phyloP scores from a whole-genome alignment of 2,797 vertebrate genomes.

The Pipistrellus kuhlii region DNA sequence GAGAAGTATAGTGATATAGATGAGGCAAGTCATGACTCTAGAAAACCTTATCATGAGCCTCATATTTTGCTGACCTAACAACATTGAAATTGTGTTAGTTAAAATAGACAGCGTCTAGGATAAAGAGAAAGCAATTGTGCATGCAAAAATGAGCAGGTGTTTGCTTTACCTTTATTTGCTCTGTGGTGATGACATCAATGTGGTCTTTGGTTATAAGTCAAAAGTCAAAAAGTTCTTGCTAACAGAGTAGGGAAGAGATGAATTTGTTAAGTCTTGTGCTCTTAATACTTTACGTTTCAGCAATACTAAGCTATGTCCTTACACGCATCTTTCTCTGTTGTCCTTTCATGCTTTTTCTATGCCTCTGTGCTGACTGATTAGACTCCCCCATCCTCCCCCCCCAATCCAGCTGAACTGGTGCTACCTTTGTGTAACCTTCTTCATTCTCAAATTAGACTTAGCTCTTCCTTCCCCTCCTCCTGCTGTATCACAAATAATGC shows the following conservation, averaged over 20 bases:
- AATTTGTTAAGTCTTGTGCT: neutral
- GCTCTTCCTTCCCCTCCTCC: neutral
- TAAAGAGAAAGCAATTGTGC: neutral
- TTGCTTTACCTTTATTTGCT: neutral
- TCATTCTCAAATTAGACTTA: neutral
- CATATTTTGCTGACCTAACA: neutral
- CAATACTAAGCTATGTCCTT: neutral
- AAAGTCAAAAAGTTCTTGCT: neutral
- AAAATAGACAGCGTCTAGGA: neutral
- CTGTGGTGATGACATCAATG: neutral
- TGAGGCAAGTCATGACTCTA: neutral
- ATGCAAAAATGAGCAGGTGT: neutral
- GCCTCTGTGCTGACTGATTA: neutral
- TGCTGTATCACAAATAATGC: neutral
- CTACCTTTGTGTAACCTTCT: slow-evolving; percentile 23
- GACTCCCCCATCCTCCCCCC: neutral
- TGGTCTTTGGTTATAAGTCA: neutral
- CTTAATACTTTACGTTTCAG: slow-evolving; percentile 6
- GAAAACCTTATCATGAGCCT: neutral
- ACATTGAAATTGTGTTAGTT: neutral
- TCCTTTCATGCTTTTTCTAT: neutral
- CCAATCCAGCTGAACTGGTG: neutral
- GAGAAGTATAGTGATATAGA: neutral
- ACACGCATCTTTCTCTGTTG: neutral
- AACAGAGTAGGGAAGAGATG: neutral